Evolutionary conservation across 2,888 invertebrate species (phyloP).

Genomic region (Tachina grossa): DNA sequence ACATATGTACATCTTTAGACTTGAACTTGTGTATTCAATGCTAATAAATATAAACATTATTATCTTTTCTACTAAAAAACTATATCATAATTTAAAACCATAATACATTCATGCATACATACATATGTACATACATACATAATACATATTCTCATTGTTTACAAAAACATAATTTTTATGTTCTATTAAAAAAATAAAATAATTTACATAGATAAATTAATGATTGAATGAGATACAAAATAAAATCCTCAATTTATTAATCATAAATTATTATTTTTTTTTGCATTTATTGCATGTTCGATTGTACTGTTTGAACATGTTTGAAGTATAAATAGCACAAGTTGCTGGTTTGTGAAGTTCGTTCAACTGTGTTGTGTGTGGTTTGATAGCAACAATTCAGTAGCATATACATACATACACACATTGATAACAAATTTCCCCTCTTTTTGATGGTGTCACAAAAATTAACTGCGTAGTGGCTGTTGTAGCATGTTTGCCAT

Average conservation of each 20-base stretch:
- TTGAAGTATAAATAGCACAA: not conserved
- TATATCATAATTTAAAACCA: no score
- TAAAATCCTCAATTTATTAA: conserved; percentile 14
- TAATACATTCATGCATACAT: no score
- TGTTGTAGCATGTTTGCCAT: not conserved
- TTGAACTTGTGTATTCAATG: no score
- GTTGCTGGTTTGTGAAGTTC: not conserved
- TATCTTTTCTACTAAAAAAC: no score
- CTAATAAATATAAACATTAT: no score
- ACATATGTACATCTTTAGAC: no score
- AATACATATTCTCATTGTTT: no score
- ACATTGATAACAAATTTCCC: not conserved
- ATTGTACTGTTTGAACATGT: not conserved
- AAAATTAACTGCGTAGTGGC: not conserved
- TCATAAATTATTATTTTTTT: conserved; percentile 15
- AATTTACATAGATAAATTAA: not conserved
- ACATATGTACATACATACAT: no score
- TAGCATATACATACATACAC: not conserved
- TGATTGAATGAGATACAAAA: conserved; percentile 15
- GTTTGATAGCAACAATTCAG: not conserved
- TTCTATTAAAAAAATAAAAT: no score
- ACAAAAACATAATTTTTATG: no score
- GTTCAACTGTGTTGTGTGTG: not conserved
- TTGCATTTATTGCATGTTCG: conserved; percentile 1
- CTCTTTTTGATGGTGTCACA: not conserved